phyloP scores from a whole-genome alignment of 1,140 invertebrate species.

The Coptotermes formosanus region DNA sequence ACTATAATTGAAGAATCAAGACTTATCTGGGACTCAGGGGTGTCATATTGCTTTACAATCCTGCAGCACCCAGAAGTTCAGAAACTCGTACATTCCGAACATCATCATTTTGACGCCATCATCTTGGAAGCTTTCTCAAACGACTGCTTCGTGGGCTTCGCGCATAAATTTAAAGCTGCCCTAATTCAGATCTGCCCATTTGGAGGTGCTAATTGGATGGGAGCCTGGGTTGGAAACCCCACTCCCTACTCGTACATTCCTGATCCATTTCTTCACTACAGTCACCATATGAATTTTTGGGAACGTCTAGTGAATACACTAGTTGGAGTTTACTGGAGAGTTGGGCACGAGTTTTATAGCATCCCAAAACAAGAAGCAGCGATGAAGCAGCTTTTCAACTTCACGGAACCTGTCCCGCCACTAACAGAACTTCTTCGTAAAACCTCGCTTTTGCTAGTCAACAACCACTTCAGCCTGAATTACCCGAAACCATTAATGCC shows the following conservation, averaged over 20 bases:
- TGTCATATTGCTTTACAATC: not conserved
- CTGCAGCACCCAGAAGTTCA: conserved; percentile 18
- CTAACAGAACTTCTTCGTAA: conserved; percentile 41
- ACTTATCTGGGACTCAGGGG: not conserved
- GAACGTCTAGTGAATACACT: conserved; percentile 32
- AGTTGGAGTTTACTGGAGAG: not conserved
- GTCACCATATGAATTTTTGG: conserved; percentile 31
- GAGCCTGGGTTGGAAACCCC: conserved; percentile 28
- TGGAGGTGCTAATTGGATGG: not conserved
- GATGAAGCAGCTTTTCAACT: conserved; percentile 22
- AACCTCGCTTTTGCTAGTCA: conserved; percentile 48
- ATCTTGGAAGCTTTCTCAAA: conserved; percentile 42
- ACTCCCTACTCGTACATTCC: conserved; percentile 40
- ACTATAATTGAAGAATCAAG: too few relatives aligned
- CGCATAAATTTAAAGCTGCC: conserved; percentile 23
- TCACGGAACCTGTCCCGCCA: conserved; percentile 32
- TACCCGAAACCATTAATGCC: conserved; percentile 50
- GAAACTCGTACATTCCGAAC: conserved; percentile 14
- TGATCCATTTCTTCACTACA: conserved; percentile 36
- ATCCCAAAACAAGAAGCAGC: conserved; percentile 11
- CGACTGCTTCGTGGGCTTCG: conserved; percentile 22
- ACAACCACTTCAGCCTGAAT: conserved; percentile 51
- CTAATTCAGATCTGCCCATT: conserved; percentile 21
- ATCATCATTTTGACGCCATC: conserved; percentile 41
- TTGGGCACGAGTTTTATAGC: conserved; percentile 1